These are phyloP conservation scores for Lasiurus cinereus DNA, from an alignment of 2,113 vertebrate species.

Conservation along the genomic window DNA sequence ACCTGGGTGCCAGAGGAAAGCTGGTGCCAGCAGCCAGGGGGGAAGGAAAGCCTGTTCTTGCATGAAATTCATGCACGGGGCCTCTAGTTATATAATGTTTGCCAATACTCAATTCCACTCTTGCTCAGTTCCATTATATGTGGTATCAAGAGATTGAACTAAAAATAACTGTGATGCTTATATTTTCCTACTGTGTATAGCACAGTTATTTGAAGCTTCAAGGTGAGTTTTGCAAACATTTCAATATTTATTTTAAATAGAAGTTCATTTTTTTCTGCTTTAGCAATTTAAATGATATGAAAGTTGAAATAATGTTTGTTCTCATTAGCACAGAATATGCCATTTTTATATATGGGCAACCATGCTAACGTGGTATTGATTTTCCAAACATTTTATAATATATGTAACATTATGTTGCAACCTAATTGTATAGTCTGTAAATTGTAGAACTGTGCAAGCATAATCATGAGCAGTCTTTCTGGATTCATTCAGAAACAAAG, in stretches of 20 bases:
- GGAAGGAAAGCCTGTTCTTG: too few relatives aligned
- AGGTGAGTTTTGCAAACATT: background rate
- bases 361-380: background rate
- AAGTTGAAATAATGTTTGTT: background rate
- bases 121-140: background rate
- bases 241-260: background rate
- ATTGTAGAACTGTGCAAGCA: background rate
- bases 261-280: background rate
- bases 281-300: background rate
- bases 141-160: background rate
- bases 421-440: background rate
- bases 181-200: background rate
- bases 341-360: constrained; percentile 4
- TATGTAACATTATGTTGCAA: background rate
- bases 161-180: background rate
- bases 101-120: background rate
- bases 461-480: background rate
- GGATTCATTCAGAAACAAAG: background rate
- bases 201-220: background rate
- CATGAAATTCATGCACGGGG: too few relatives aligned
- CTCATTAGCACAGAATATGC: background rate
- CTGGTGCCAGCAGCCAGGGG: too few relatives aligned
- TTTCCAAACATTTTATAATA: constrained; percentile 54
- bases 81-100: background rate
- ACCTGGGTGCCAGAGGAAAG: too few relatives aligned